Conservation (phyloP, 2,797 vertebrate species). For the Eulemur albifrons region DNA sequence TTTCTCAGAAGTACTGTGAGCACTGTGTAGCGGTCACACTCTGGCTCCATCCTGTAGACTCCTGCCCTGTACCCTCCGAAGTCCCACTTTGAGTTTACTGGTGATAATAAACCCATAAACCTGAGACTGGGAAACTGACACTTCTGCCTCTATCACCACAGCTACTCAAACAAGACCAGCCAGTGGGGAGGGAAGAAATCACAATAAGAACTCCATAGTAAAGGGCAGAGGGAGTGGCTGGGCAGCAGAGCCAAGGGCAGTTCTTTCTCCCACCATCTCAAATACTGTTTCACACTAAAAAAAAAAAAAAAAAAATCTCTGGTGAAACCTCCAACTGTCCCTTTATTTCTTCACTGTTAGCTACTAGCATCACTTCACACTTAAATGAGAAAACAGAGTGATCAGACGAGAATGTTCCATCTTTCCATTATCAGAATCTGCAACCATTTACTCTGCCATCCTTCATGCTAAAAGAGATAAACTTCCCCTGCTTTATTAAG, state of each 20-base stretch:
- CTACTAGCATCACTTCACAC: background rate
- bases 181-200: background rate
- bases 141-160: too few relatives aligned
- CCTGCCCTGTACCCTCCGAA: background rate
- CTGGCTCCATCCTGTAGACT: background rate
- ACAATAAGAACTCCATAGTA: background rate
- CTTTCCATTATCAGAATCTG: background rate
- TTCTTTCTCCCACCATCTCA: background rate
- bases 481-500: background rate
- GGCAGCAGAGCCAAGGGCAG: background rate
- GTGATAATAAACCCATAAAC: background rate
- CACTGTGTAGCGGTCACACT: accelerated
- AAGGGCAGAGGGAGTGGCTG: background rate
- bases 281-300: background rate
- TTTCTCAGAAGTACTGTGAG: background rate
- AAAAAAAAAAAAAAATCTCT: background rate
- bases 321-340: background rate
- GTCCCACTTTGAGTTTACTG: background rate
- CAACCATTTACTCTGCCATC: background rate
- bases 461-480: background rate
- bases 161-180: background rate
- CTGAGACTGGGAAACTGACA: too few relatives aligned
- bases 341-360: background rate
- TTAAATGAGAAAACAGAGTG: background rate
- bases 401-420: background rate